These are phyloP conservation scores for Leptinotarsa tumamoca DNA, from an alignment of 2,888 invertebrate genomes.

Conservation along the genomic window DNA sequence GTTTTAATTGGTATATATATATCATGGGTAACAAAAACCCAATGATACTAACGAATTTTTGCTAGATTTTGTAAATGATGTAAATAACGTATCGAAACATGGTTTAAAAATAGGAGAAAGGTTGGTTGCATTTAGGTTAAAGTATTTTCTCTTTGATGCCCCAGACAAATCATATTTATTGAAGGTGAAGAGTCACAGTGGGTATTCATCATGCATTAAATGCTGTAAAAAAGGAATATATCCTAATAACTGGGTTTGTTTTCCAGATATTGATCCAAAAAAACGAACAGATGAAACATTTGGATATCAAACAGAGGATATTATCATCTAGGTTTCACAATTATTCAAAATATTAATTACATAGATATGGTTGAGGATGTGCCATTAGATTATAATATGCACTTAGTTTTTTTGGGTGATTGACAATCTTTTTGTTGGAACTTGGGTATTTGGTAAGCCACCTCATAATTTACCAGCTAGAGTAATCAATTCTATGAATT, in stretches of 20 bases:
- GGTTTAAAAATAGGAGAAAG: background rate
- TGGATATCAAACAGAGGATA: conserved; percentile 9
- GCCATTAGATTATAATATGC: conserved; percentile 24
- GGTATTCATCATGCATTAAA: conserved; percentile 11
- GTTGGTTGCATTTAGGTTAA: background rate
- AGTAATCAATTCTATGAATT: conserved; percentile 11
- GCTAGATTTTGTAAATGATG: background rate
- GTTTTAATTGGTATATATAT: conserved; percentile 14
- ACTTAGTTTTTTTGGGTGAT: conserved; percentile 20
- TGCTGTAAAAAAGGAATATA: conserved; percentile 16
- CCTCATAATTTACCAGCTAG: conserved; percentile 28
- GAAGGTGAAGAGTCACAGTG: background rate
- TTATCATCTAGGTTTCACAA: conserved; percentile 22
- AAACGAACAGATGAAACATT: conserved; percentile 19
- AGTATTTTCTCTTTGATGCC: background rate
- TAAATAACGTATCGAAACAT: background rate
- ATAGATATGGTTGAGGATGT: background rate
- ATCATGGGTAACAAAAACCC: conserved; percentile 10
- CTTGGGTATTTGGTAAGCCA: conserved; percentile 25
- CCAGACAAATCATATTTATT: background rate
- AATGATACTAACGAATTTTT: background rate
- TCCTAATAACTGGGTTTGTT: conserved; percentile 8
- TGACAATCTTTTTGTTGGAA: conserved; percentile 21
- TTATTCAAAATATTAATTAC: conserved; percentile 21
- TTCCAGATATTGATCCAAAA: conserved; percentile 7